Evolutionary conservation across 1,140 invertebrate genomes (phyloP).

Genomic region (Magallana ariakensis): DNA sequence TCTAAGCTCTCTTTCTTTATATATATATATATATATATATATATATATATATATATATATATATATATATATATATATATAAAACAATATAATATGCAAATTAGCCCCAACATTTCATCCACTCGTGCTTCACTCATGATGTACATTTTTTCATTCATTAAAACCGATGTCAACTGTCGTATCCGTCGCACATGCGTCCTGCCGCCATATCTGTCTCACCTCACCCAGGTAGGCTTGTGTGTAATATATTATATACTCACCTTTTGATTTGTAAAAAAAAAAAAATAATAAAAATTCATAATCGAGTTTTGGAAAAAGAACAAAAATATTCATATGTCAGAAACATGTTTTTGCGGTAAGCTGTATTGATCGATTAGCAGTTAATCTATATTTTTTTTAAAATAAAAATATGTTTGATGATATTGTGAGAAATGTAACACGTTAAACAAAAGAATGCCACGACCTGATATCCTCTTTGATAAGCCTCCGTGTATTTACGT

Average conservation of each 20-base stretch:
- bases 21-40: background rate
- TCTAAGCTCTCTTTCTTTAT: too few relatives aligned
- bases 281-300: background rate
- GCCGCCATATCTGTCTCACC: slow-evolving; percentile 5
- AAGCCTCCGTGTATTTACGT: too few relatives aligned
- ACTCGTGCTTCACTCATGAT: slow-evolving; percentile 22
- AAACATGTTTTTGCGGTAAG: too few relatives aligned
- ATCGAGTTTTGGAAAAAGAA: too few relatives aligned
- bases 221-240: background rate
- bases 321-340: too few relatives aligned
- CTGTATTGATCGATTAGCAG: too few relatives aligned
- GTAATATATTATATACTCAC: background rate
- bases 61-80: too few relatives aligned
- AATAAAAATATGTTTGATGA: too few relatives aligned
- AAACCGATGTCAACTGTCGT: background rate
- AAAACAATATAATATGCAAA: background rate
- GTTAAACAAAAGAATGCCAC: too few relatives aligned
- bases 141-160: slow-evolving; percentile 20
- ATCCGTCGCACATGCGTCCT: slow-evolving; percentile 9
- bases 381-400: too few relatives aligned
- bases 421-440: too few relatives aligned
- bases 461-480: too few relatives aligned
- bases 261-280: background rate
- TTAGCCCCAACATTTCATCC: background rate
- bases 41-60: background rate